Conservation (phyloP, 1,140 invertebrate species). For the Pachypsylla venusta region DNA sequence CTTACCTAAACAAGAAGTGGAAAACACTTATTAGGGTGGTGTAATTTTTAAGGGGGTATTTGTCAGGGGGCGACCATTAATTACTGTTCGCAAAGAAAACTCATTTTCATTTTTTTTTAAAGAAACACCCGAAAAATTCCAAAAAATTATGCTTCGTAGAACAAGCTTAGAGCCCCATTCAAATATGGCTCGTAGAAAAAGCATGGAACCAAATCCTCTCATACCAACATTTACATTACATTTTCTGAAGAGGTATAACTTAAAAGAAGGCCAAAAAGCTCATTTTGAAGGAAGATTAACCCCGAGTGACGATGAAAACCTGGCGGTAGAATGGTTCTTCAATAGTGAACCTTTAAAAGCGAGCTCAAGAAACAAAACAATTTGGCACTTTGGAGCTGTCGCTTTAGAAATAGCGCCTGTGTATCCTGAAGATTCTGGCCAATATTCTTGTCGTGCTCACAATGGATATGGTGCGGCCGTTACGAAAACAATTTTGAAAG, state of each 20-base stretch:
- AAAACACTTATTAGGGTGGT: too few species aligned
- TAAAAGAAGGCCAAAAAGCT: slow-evolving; percentile 72
- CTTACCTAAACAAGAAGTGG: too few species aligned
- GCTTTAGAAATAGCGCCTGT: slow-evolving; percentile 80
- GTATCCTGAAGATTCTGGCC: slow-evolving; percentile 66
- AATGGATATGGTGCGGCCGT: too few species aligned
- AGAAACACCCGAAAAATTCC: slow-evolving; percentile 75
- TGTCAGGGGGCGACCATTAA: too few species aligned
- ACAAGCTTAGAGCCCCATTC: too few species aligned
- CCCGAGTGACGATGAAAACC: slow-evolving; percentile 80
- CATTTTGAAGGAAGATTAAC: slow-evolving; percentile 82
- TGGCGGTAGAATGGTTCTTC: slow-evolving; percentile 93
- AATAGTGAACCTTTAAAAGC: slow-evolving; percentile 79
- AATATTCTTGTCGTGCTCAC: slow-evolving; percentile 80
- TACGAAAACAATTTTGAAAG: slow-evolving; percentile 40
- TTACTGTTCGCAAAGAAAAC: too few species aligned
- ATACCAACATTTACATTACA: too few species aligned
- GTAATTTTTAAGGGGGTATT: too few species aligned
- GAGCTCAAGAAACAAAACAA: slow-evolving; percentile 76
- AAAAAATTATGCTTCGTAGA: slow-evolving; percentile 38
- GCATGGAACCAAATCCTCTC: too few species aligned
- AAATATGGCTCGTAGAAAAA: too few species aligned
- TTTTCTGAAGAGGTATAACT: too few species aligned
- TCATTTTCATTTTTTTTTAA: too few species aligned
- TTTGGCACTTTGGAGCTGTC: slow-evolving; percentile 87